Conservation (phyloP, 2,888 invertebrate genomes). For the Netelia inedita region DNA sequence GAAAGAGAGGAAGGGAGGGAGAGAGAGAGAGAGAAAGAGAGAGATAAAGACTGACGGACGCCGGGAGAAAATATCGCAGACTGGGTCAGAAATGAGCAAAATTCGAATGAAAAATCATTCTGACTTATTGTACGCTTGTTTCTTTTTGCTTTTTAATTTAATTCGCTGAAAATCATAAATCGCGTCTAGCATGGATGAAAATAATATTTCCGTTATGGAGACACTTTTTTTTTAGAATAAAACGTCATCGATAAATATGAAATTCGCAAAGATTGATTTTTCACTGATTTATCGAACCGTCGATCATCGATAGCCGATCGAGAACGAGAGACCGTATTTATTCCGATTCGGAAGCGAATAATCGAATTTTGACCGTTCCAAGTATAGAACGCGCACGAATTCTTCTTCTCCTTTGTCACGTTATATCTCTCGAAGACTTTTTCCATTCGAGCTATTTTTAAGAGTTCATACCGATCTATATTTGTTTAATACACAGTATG, state of each 20-base stretch:
- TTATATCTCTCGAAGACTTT: background rate
- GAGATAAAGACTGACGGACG: conserved; percentile 57
- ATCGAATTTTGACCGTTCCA: background rate
- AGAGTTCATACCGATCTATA: background rate
- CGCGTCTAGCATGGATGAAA: background rate
- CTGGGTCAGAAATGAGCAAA: background rate
- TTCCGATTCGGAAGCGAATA: background rate
- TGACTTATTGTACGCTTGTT: background rate
- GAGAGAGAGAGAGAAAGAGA: background rate
- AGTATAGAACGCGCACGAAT: background rate
- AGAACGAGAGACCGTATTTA: background rate
- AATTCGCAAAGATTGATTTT: too few relatives aligned
- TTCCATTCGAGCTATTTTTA: background rate
- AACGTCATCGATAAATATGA: too few relatives aligned
- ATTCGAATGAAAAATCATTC: conserved; percentile 12
- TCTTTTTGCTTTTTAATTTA: background rate
- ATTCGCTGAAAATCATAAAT: background rate
- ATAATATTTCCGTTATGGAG: too few relatives aligned
- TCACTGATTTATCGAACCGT: too few relatives aligned
- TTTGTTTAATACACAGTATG: too few relatives aligned
- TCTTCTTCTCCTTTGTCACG: background rate
- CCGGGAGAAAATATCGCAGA: conserved; percentile 12
- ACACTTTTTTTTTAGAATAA: too few relatives aligned
- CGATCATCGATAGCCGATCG: too few relatives aligned
- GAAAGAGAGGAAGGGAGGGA: background rate